Percentiles rank a stretch among this genome's conserved stretches.
phyloP scores from a whole-genome alignment of 2,113 vertebrate species.

The Paracanthobrama guichenoti region DNA sequence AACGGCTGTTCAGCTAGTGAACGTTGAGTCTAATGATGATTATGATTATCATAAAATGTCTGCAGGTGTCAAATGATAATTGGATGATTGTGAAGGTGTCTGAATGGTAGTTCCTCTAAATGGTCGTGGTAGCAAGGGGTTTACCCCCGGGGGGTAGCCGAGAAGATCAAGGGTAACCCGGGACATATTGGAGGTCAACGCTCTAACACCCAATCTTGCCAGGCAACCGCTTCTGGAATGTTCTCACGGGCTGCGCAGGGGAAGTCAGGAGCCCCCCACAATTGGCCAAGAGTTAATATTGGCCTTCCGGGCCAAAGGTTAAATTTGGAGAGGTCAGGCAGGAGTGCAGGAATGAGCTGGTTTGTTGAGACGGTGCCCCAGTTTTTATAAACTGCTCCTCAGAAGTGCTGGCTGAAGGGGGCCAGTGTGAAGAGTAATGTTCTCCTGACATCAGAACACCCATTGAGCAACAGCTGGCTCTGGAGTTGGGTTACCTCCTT shows the following conservation, averaged over 20 bases:
- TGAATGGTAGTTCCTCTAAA: constrained; percentile 56
- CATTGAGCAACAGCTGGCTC: constrained; percentile 58
- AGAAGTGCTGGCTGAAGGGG: constrained; percentile 52
- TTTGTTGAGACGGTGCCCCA: constrained; percentile 50
- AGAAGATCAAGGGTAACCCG: constrained; percentile 62
- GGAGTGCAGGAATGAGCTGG: constrained; percentile 60
- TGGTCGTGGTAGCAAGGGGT: constrained; percentile 36
- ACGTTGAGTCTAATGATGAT: constrained; percentile 26
- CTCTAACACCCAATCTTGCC: constrained; percentile 60
- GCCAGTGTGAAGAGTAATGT: constrained; percentile 56
- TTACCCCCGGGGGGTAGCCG: constrained; percentile 35
- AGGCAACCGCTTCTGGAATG: constrained; percentile 65
- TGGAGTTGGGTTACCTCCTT: constrained; percentile 57
- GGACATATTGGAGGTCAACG: constrained; percentile 64
- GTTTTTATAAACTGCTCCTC: constrained; percentile 57
- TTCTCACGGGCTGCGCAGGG: constrained; percentile 63
- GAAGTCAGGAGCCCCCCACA: constrained; percentile 57
- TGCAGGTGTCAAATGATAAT: constrained; percentile 58
- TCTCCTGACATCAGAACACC: constrained; percentile 53
- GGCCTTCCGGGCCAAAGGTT: constrained; percentile 67
- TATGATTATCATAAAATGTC: constrained; percentile 35
- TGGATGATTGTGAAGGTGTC: constrained; percentile 54
- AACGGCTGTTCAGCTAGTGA: not conserved
- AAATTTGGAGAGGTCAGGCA: constrained; percentile 66
- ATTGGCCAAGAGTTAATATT: constrained; percentile 68